Evolutionary conservation across 2,797 vertebrate species (phyloP).

Genomic region (Graptemys geographica): DNA sequence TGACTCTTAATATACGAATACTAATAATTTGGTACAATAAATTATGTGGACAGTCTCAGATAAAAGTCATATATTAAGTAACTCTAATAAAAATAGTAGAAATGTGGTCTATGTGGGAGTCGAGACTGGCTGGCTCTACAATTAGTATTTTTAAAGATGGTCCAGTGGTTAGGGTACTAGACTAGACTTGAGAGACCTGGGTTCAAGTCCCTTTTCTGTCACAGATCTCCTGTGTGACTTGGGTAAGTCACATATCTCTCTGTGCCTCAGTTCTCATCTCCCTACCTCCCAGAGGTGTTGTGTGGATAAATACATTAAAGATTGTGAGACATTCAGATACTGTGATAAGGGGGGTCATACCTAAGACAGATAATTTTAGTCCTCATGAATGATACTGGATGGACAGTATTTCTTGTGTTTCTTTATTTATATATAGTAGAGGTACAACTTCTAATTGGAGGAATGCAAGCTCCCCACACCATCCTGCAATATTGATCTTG

Average conservation of each 20-base stretch:
- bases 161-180: neutral
- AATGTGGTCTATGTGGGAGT: neutral
- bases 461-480: neutral
- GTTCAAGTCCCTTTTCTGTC: rapidly evolving
- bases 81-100: neutral
- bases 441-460: neutral
- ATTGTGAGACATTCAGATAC: neutral
- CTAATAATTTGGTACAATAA: neutral
- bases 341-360: neutral
- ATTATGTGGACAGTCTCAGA: rapidly evolving
- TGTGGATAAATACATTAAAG: neutral
- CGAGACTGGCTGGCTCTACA: neutral
- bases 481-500: neutral
- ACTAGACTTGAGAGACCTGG: neutral
- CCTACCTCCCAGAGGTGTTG: neutral
- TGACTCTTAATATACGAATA: neutral
- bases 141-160: neutral
- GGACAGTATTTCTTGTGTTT: neutral
- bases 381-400: neutral
- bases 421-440: neutral
- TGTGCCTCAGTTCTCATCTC: neutral
- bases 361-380: neutral
- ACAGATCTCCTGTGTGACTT: neutral
- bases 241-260: neutral
- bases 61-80: neutral